Base-by-base conservation (phyloP, 2,888 invertebrate species). In the Dicyrtomina minuta region DNA sequence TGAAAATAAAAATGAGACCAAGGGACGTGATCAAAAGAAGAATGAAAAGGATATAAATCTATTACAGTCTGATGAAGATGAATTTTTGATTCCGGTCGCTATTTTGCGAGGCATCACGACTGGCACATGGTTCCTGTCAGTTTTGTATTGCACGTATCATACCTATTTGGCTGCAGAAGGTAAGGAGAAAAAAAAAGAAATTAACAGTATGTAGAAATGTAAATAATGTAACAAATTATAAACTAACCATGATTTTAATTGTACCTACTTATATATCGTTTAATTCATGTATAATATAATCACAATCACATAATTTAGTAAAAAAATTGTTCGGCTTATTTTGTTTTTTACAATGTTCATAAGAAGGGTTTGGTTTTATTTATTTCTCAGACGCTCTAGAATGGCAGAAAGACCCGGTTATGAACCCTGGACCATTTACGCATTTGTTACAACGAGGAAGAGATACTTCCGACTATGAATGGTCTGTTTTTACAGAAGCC, bases 391-490 rank as follows among this genome's bases (percentile, higher is more conserved):
- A 55, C 17, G 24, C 51, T 5, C 41, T 74, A 13, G 66, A 59
- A 33, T 73, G 72, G 68, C 70, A 74, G 24, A 65, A 55, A 8
- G 66, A 75, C 82, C 75, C 75, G 80, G 49, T 83, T 83, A 79
- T 70, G 80, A 51, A 84, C 83, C 76, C 79, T 80, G 66, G 88
- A 87, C 80, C 86, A 88, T 77, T 81, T 81, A 74, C 81, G 83
- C 64, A 88, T 12, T 81, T 86, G 77, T 75, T 87, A 59, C 81
- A 82, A 33, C 83, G 85, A 77, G 84, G 84, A 72, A 86, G 86
- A 82, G 91, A 91, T 82, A 81, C 83, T 26, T 86, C 89, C 22
- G 90, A 91, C 82, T 83, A 85, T 79, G 91, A 91, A 83, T 91
- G 90, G 90, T 85, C 82, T 79, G 84, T 85, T 68, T 88, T 77